These are phyloP conservation scores for Hormaphis cornu DNA, from an alignment of 1,140 invertebrate species.

Conservation along the genomic window DNA sequence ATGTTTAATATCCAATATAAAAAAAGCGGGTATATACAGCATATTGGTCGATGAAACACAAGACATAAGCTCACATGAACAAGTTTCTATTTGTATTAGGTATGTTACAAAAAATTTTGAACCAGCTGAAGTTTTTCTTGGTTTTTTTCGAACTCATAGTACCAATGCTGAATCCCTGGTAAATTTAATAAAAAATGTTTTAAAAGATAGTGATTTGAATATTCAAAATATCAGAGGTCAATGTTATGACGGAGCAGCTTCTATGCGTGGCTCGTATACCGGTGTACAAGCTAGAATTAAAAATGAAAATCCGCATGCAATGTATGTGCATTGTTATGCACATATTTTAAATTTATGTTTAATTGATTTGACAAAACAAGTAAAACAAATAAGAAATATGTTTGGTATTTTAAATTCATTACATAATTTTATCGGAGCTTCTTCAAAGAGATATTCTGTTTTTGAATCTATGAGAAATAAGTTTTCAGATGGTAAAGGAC, in stretches of 20 bases:
- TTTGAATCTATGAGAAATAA: background rate
- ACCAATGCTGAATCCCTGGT: background rate
- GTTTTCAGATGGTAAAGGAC: background rate
- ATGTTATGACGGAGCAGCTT: conserved; percentile 22
- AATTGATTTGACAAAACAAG: background rate
- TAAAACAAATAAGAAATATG: background rate
- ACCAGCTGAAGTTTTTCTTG: background rate
- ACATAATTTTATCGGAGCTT: background rate
- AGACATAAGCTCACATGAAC: background rate
- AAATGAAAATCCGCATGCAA: background rate
- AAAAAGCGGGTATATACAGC: background rate
- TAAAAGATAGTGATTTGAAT: background rate
- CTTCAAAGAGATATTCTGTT: background rate
- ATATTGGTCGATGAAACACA: background rate
- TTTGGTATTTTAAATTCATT: background rate
- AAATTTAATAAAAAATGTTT: background rate
- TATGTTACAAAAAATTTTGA: background rate
- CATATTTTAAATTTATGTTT: conserved; percentile 9
- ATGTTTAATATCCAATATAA: background rate
- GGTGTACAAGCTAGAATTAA: conserved; percentile 8
- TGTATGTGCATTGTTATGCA: conserved; percentile 27
- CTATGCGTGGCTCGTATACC: background rate
- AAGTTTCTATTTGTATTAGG: conserved; percentile 4
- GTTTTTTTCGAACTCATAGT: background rate
- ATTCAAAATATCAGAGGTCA: conserved; percentile 24